Evolutionary conservation across 2,797 vertebrate genomes (phyloP).

Genomic region (Knipowitschia caucasica): DNA sequence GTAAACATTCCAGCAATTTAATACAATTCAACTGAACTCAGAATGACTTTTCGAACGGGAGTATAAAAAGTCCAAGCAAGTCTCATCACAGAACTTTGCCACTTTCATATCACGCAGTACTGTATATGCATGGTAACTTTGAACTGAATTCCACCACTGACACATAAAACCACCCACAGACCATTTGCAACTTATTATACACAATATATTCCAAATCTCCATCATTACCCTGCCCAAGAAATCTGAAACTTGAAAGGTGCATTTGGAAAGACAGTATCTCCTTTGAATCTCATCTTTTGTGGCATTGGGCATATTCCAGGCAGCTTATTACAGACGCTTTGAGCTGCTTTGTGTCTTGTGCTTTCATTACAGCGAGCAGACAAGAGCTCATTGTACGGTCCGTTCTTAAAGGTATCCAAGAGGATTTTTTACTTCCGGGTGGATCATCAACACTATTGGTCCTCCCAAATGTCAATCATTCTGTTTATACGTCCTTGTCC

Average conservation of each 20-base stretch:
- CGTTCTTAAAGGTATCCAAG: constrained; percentile 21
- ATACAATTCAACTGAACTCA: too few species aligned
- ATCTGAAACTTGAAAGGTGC: constrained; percentile 17
- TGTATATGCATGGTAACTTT: too few species aligned
- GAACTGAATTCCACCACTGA: not conserved
- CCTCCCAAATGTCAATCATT: too few species aligned
- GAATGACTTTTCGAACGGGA: too few species aligned
- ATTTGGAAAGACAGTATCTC: constrained; percentile 31
- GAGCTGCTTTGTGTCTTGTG: constrained; percentile 35
- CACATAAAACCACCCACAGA: not conserved
- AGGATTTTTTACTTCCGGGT: not conserved
- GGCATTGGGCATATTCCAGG: constrained; percentile 63
- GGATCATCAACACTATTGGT: too few species aligned
- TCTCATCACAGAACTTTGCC: too few species aligned
- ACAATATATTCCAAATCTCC: constrained; percentile 17
- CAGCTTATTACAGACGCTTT: constrained; percentile 69
- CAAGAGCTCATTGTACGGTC: constrained; percentile 47
- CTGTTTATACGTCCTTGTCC: too few species aligned
- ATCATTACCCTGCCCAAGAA: constrained; percentile 6
- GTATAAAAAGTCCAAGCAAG: too few species aligned
- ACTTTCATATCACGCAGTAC: too few species aligned
- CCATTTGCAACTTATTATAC: not conserved
- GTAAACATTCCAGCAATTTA: too few species aligned
- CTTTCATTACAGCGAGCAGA: constrained; percentile 47
- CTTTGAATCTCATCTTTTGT: constrained; percentile 51